phyloP scores from a whole-genome alignment of 1,140 invertebrate genomes.

The Brachionus calyciflorus region DNA sequence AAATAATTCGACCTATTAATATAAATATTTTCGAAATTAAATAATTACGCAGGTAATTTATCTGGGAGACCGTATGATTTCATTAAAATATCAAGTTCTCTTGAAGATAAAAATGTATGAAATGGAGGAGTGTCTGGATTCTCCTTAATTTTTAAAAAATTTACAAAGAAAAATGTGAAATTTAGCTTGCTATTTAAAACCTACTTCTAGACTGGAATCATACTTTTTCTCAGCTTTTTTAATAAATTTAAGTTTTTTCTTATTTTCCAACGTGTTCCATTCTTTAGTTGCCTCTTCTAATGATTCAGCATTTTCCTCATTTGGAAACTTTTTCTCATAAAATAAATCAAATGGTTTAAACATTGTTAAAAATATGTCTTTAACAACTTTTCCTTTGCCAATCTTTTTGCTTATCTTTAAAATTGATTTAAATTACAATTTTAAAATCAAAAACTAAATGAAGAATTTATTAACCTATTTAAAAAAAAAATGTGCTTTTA shows the following conservation, averaged over 20 bases:
- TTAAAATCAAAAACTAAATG: no score
- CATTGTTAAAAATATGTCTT: not conserved
- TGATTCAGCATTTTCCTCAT: conserved; percentile 37
- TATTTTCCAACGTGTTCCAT: not conserved
- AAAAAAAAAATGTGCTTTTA: conserved; percentile 23
- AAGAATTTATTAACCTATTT: not conserved
- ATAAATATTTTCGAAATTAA: not conserved
- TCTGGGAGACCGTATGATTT: conserved; percentile 18
- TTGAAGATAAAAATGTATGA: not conserved
- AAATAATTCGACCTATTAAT: not conserved
- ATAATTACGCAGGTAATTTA: not conserved
- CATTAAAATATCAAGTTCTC: conserved; percentile 1
- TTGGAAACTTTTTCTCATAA: conserved; percentile 33
- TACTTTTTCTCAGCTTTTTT: conserved; percentile 38
- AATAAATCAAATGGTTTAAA: conserved; percentile 18
- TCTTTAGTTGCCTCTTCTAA: not conserved
- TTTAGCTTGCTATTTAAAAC: not conserved
- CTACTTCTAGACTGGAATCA: not conserved
- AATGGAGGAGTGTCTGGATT: not conserved
- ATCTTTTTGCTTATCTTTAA: not conserved
- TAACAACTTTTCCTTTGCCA: no score
- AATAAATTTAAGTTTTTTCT: conserved; percentile 23
- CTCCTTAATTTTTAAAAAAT: not conserved
- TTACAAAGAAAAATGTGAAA: not conserved
- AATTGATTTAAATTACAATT: no score